These are phyloP conservation scores for Anguilla obscura DNA, from an alignment of 2,797 vertebrate species.

Conservation along the genomic window DNA sequence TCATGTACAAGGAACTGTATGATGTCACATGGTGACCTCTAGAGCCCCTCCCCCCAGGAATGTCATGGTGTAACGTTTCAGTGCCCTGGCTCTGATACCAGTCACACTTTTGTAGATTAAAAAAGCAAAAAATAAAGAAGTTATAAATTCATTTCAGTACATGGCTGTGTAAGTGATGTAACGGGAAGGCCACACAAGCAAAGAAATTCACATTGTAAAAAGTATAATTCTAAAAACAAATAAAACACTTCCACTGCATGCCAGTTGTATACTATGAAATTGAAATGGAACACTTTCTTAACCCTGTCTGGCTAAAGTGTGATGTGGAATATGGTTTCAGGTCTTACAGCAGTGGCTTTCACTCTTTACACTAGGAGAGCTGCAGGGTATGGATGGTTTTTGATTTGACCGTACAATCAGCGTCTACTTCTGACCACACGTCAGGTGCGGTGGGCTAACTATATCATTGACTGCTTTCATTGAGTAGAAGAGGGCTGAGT, in stretches of 20 bases:
- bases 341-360: background rate
- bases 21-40: constrained; percentile 13
- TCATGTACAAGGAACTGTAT: background rate
- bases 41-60: background rate
- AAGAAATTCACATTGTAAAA: background rate
- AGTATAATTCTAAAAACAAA: background rate
- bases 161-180: background rate
- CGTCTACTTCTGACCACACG: background rate
- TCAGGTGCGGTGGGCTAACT: background rate
- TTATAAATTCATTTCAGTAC: background rate
- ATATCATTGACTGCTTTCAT: background rate
- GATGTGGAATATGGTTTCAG: background rate
- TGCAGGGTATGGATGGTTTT: background rate
- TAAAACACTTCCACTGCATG: background rate
- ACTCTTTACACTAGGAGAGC: background rate
- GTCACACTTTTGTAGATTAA: background rate
- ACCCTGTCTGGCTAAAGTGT: background rate
- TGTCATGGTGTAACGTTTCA: background rate
- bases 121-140: background rate
- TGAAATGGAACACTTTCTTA: background rate
- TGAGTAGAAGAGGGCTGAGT: background rate
- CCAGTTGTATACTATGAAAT: background rate
- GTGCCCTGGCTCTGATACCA: background rate
- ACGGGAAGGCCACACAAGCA: background rate
- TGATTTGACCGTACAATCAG: background rate